Base-by-base conservation (phyloP, 2,113 vertebrate genomes). In the Hylia prasina region DNA sequence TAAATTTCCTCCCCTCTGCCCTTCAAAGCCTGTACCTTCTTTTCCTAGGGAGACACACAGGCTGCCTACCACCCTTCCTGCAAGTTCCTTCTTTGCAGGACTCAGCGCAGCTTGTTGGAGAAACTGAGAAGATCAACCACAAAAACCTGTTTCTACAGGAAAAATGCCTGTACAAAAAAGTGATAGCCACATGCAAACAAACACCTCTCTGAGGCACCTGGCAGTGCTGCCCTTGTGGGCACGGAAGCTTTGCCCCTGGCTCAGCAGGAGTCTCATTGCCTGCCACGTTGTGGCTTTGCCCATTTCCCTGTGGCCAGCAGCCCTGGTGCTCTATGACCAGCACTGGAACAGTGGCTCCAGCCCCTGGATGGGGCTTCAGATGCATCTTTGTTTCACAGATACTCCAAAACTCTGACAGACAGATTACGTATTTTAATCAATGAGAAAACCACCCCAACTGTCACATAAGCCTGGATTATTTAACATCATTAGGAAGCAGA, bases 241-340 rank as follows among this genome's bases (percentile, higher is more conserved):
- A 58, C 0, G 0, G 70, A 42, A 64, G 14, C 2, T 51, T 31
- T 73, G 56, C 28, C 10, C 14, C 13, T 15, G 35, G 47, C 45
- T 39, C 76, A 83, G 31, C 30, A 24, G n/a, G 30, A 57, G 33
- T 37, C 30, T 53, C 31, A 27, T 7, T 17, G 15, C 61, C 65
- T 68, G 45, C 31, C 54, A 15, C 0, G 0, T 42, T 11, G 15
- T 6, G 24, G 68, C 35, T 40, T 27, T 19, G 45, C 58, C 15
- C 28, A 12, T 28, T 21, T 60, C 58, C 24, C 44, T 27, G 24
- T 2, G n/a, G 48, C 15, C 66, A 71, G 64, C 57, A 90, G 44
- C 27, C 45, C 37, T 39, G 10, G 21, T 4, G 31, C 3, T 19
- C 44, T 68, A 13, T 35, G 33, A 66, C 13, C 45, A 13, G n/a